These are phyloP conservation scores for Stratiomys singularior DNA, from an alignment of 2,888 invertebrate genomes.

Conservation along the genomic window DNA sequence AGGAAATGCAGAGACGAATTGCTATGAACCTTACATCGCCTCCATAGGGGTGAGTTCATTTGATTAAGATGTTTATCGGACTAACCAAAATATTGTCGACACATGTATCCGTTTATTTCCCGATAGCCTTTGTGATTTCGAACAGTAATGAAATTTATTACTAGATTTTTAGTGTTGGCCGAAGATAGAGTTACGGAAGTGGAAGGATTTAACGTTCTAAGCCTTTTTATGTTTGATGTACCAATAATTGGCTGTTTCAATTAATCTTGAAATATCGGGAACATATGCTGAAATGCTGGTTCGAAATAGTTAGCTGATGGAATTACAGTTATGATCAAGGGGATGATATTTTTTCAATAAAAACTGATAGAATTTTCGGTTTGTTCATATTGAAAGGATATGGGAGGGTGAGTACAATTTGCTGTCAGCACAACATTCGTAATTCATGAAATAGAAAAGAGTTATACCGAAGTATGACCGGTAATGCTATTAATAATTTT, in stretches of 20 bases:
- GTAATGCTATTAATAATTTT: no score
- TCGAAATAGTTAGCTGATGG: no score
- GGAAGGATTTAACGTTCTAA: background rate
- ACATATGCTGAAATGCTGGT: background rate
- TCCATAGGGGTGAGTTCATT: conserved; percentile 36
- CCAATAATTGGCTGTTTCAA: conserved; percentile 13
- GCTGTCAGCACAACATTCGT: no score
- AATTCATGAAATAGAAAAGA: no score
- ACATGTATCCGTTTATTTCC: conserved; percentile 66
- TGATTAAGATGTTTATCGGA: conserved; percentile 62
- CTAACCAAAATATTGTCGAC: conserved; percentile 66
- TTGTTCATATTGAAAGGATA: no score
- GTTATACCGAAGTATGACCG: no score
- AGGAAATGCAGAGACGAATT: background rate
- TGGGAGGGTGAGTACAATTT: no score
- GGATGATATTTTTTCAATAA: no score
- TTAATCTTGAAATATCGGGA: background rate
- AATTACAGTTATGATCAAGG: no score
- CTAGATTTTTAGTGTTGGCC: background rate
- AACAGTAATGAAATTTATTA: conserved; percentile 32
- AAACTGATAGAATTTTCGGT: no score
- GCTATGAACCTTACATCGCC: background rate
- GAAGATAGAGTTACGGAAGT: background rate
- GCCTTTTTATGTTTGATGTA: conserved; percentile 6
- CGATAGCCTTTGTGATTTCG: conserved; percentile 43